Evolutionary conservation across 2,113 vertebrate genomes (phyloP).

Genomic region (Aspiorhynchus laticeps): DNA sequence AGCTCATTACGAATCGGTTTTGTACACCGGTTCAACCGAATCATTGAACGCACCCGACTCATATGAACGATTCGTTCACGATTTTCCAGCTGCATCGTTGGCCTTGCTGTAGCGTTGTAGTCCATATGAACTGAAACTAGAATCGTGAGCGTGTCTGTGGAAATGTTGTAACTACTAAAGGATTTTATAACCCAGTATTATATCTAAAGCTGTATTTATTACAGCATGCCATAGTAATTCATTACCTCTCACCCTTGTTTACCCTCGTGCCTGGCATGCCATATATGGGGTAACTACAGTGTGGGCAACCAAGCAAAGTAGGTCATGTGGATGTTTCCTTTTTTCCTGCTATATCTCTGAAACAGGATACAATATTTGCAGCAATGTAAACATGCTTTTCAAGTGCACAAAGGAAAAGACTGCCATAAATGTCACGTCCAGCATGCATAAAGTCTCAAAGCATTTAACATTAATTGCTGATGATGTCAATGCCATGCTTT

Average conservation of each 20-base stretch:
- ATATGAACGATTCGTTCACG: neutral
- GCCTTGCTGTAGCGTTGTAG: neutral
- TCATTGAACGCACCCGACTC: neutral
- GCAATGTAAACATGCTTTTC: neutral
- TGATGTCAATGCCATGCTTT: neutral
- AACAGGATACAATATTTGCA: slow-evolving; percentile 25
- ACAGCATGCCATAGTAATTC: slow-evolving; percentile 2
- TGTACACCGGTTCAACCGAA: neutral
- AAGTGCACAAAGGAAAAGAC: neutral
- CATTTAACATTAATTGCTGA: neutral
- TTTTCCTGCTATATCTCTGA: slow-evolving; percentile 21
- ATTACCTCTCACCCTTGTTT: slow-evolving; percentile 5
- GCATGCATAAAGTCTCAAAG: neutral
- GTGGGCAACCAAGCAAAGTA: slow-evolving; percentile 41
- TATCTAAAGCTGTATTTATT: neutral
- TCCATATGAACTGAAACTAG: neutral
- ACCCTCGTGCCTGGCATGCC: slow-evolving; percentile 16
- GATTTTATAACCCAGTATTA: neutral
- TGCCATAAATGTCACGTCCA: neutral
- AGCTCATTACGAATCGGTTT: neutral
- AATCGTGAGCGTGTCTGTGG: neutral
- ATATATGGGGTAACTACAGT: slow-evolving; percentile 41
- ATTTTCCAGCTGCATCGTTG: neutral
- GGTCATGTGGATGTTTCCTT: slow-evolving; percentile 43
- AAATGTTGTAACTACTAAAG: neutral